Conservation (phyloP, 2,797 vertebrate species). For the Lepus oiostolus region DNA sequence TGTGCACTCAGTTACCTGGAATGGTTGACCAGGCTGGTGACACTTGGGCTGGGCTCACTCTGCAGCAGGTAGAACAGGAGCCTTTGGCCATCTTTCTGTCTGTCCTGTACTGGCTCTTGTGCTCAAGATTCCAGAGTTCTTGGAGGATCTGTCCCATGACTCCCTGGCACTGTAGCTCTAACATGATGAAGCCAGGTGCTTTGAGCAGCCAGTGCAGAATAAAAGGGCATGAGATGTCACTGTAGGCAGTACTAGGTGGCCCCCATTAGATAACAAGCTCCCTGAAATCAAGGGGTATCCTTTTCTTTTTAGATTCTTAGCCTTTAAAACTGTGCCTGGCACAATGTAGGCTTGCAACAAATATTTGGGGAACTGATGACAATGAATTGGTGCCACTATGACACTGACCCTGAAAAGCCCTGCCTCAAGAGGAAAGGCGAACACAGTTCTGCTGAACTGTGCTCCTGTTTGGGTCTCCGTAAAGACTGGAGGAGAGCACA, state of each 20-base stretch:
- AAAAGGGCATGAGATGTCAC: background rate
- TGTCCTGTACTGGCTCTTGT: background rate
- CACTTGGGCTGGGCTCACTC: background rate
- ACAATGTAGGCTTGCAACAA: background rate
- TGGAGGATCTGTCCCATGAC: background rate
- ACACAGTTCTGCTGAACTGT: background rate
- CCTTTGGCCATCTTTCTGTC: background rate
- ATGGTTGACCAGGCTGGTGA: background rate
- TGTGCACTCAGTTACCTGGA: background rate
- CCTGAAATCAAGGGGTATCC: background rate
- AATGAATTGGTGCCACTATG: background rate
- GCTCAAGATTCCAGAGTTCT: background rate
- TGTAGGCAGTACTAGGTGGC: background rate
- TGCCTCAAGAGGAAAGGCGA: background rate
- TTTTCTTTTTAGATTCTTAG: background rate
- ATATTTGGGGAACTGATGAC: background rate
- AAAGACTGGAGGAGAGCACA: background rate
- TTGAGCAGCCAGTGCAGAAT: background rate
- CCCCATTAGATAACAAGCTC: background rate
- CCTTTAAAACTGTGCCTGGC: background rate
- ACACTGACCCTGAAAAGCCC: background rate
- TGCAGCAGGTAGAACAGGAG: background rate
- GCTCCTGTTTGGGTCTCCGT: background rate
- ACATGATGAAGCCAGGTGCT: background rate
- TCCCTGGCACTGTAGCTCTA: background rate